These are phyloP conservation scores for Eutrigla gurnardus DNA, from an alignment of 2,797 vertebrate species.

Conservation along the genomic window DNA sequence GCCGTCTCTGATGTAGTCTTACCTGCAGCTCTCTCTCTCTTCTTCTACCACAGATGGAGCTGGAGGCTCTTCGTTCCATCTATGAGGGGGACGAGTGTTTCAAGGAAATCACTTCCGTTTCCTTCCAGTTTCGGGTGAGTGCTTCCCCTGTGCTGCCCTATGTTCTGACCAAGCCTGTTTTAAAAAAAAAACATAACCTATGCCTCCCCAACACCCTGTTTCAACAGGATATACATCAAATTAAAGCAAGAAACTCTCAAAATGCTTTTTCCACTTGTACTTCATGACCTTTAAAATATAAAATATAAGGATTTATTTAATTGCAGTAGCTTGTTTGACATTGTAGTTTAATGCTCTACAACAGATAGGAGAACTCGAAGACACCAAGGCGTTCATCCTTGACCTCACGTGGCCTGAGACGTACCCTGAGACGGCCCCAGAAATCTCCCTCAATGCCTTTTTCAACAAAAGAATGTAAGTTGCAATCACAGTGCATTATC, in stretches of 20 bases:
- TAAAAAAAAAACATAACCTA: neutral
- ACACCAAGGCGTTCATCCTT: slow-evolving; percentile 93
- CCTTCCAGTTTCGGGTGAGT: slow-evolving; percentile 96
- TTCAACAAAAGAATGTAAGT: slow-evolving; percentile 97
- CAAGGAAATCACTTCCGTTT: slow-evolving; percentile 91
- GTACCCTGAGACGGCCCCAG: slow-evolving; percentile 92
- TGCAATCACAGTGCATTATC: neutral
- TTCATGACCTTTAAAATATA: neutral
- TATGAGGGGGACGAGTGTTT: slow-evolving; percentile 97
- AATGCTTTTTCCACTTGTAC: neutral
- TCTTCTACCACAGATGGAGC: slow-evolving; percentile 89
- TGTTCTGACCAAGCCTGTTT: neutral
- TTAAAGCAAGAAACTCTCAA: neutral
- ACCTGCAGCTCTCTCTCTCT: neutral
- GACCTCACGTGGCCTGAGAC: slow-evolving; percentile 94
- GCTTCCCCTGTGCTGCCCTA: neutral
- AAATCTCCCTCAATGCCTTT: slow-evolving; percentile 93
- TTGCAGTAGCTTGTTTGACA: neutral
- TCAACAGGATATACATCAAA: neutral
- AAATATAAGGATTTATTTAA: fast-evolving
- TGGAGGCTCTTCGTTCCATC: slow-evolving; percentile 96
- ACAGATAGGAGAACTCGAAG: slow-evolving; percentile 93
- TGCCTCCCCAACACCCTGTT: neutral
- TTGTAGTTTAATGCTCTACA: neutral
- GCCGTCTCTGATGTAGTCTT: neutral